Conservation (phyloP, 2,797 vertebrate species). For the Potorous gilbertii region DNA sequence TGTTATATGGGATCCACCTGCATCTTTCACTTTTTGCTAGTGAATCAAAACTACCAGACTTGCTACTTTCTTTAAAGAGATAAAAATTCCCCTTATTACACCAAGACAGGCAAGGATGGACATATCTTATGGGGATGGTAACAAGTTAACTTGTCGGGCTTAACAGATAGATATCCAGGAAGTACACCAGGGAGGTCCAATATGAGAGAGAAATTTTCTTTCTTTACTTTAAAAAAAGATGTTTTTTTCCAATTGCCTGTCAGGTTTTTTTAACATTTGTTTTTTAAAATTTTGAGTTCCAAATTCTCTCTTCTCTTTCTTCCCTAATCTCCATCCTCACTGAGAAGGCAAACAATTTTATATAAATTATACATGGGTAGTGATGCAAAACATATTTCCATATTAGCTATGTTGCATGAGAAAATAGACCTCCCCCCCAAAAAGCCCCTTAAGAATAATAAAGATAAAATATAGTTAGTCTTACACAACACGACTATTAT, state of each 20-base stretch:
- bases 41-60: neutral
- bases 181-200: neutral
- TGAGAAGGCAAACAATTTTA: too few relatives aligned
- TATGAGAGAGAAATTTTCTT: neutral
- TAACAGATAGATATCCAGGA: neutral
- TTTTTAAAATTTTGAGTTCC: neutral
- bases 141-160: neutral
- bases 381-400: too few relatives aligned
- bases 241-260: neutral
- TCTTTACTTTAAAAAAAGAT: neutral
- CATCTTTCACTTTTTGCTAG: too few relatives aligned
- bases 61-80: neutral
- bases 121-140: neutral
- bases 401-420: too few relatives aligned
- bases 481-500: too few relatives aligned
- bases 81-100: neutral
- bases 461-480: too few relatives aligned
- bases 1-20: neutral
- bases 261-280: too few relatives aligned
- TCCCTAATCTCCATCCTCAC: too few relatives aligned
- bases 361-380: too few relatives aligned
- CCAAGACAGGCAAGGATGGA: neutral
- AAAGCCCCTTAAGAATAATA: too few relatives aligned
- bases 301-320: neutral
- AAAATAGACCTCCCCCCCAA: too few relatives aligned